Evolutionary conservation across 2,888 invertebrate genomes (phyloP).

Genomic region (Craniophora ligustri): DNA sequence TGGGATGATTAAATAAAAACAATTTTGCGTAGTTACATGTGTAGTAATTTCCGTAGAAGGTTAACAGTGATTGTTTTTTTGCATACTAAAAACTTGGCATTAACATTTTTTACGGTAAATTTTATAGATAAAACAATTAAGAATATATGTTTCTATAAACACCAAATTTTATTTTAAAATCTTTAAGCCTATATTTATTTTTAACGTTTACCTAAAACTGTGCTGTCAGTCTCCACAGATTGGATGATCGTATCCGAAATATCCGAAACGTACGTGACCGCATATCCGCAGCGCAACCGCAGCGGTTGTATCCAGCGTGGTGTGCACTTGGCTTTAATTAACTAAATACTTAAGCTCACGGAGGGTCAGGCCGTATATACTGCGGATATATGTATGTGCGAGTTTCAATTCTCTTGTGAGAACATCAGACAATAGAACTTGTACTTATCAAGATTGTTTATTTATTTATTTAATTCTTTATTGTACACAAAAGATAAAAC

Average conservation of each 20-base stretch:
- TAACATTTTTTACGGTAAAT: too few relatives aligned
- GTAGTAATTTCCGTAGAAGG: too few relatives aligned
- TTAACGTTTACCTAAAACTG: not conserved
- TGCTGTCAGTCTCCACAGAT: not conserved
- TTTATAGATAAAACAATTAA: too few relatives aligned
- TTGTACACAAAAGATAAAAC: too few relatives aligned
- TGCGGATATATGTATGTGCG: not conserved
- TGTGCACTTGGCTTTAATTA: conserved; percentile 45
- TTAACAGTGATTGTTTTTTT: too few relatives aligned
- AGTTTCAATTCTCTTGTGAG: not conserved
- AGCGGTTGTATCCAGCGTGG: conserved; percentile 22
- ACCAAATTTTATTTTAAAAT: too few relatives aligned
- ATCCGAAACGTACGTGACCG: conserved; percentile 31
- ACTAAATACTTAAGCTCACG: conserved; percentile 47
- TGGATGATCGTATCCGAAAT: conserved; percentile 37
- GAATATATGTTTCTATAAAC: too few relatives aligned
- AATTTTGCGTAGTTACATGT: not conserved
- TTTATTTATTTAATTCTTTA: too few relatives aligned
- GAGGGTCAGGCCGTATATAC: conserved; percentile 16
- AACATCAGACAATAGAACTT: not conserved
- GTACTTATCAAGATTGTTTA: not conserved
- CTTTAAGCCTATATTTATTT: too few relatives aligned
- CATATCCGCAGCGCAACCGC: conserved; percentile 37
- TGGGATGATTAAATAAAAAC: not conserved
- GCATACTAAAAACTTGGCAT: too few relatives aligned